Base-by-base conservation (phyloP, 2,113 vertebrate species). In the Cyrtonyx montezumae region DNA sequence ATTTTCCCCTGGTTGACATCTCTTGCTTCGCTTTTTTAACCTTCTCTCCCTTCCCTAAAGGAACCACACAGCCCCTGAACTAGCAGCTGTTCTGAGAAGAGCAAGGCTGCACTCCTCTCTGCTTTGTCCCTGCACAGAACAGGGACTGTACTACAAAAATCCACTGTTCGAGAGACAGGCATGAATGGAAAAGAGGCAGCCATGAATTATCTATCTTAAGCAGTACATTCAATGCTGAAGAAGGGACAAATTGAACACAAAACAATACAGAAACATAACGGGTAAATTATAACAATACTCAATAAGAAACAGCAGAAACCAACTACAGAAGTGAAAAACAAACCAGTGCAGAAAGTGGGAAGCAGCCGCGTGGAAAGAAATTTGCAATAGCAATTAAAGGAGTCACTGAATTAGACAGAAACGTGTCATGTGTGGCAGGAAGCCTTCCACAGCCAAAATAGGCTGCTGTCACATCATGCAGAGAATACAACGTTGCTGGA, bases 91-190 rank as follows among this genome's bases (percentile, higher is more conserved):
- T 94, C 87, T 0, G 82, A 71, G 91, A 95, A 92, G 84, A 94
- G 94, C 84, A 86, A 69, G 90, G 93, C 95, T 88, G 73, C 93
- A 88, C 95, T 96, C 92, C 93, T 94, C 95, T 92, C 96, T 3
- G 43, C 95, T 93, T 93, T 91, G 93, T 95, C 95, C 87, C 93
- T 90, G 85, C 94, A 95, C 94, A 95, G 91, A 96, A 90, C 68
- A 81, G 85, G 73, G 94, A 86, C 85, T 94, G 93, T 93, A 90
- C 90, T 95, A 73, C 91, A 96, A 69, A 94, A 96, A 95, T 91
- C 85, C 76, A 95, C 79, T 95, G 91, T 96, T 83, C 79, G 71
- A 69, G 56, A 80, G 79, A 94, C 69, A 76, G 91, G 56, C 93
- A 91, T 90, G 93, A 95, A 95, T 92, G 90, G 89, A 82, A 84